A percentile compares a stretch with the other conserved stretches of the same genome.
Conservation (phyloP, 2,888 invertebrate genomes). For the Trisateles emortualis region DNA sequence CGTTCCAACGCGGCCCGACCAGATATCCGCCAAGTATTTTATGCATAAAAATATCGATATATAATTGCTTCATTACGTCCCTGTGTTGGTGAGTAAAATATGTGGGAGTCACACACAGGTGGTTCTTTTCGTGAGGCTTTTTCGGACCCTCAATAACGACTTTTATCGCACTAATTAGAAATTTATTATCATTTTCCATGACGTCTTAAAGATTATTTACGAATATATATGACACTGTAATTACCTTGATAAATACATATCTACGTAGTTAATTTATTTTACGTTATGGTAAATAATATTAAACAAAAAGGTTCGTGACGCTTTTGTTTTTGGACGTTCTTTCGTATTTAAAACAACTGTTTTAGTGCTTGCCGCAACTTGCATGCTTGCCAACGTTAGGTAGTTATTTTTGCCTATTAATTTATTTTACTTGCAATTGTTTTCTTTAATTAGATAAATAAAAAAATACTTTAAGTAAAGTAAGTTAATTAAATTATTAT, state of each 20-base stretch:
- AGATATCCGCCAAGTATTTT: constrained; percentile 85
- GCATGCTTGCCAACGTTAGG: constrained; percentile 43
- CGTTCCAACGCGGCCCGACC: constrained; percentile 70
- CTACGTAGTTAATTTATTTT: constrained; percentile 34
- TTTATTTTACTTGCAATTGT: constrained; percentile 40
- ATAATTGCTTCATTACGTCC: constrained; percentile 87
- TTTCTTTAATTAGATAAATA: constrained; percentile 36
- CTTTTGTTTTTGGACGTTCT: constrained; percentile 32
- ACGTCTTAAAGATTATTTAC: constrained; percentile 37
- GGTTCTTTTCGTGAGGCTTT: constrained; percentile 54
- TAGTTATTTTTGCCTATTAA: constrained; percentile 37
- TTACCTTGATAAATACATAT: constrained; percentile 40
- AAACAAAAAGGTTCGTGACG: constrained; percentile 26
- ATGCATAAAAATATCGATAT: constrained; percentile 87
- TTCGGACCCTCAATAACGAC: constrained; percentile 35
- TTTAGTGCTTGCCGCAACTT: constrained; percentile 36
- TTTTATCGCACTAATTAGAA: constrained; percentile 54
- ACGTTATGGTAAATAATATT: constrained; percentile 30
- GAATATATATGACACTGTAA: constrained; percentile 33
- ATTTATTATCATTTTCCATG: constrained; percentile 47
- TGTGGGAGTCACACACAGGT: constrained; percentile 84
- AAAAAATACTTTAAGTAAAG: constrained; percentile 13
- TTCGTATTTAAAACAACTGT: constrained; percentile 33
- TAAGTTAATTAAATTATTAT: constrained; percentile 15
- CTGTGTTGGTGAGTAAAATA: constrained; percentile 86